Percentiles rank a stretch among this genome's conserved stretches.
Conservation (phyloP, 2,888 invertebrate species). For the Nymphalis c-album region DNA sequence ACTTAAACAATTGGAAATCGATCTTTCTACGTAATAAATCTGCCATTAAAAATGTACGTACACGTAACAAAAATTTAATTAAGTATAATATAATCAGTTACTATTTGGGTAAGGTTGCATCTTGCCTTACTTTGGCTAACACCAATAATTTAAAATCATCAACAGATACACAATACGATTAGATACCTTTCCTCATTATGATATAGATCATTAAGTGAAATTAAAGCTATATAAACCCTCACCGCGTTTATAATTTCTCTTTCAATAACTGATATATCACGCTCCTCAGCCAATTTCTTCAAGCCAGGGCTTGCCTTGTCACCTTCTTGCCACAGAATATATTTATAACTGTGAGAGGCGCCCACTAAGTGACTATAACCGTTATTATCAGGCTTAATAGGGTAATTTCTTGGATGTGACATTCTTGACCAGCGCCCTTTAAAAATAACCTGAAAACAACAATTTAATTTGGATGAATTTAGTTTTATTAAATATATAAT, state of each 20-base stretch:
- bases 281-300: constrained; percentile 55
- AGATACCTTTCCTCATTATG: too few relatives aligned
- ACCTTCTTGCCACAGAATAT: constrained; percentile 60
- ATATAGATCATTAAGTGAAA: background rate
- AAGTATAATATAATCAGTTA: too few relatives aligned
- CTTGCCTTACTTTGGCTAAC: too few relatives aligned
- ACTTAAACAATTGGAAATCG: too few relatives aligned
- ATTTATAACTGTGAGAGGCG: constrained; percentile 62
- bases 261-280: constrained; percentile 54
- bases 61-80: too few relatives aligned
- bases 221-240: constrained; percentile 36
- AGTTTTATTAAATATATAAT: background rate
- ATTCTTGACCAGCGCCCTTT: constrained; percentile 69
- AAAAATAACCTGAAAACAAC: constrained; percentile 59
- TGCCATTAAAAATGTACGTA: too few relatives aligned
- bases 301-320: constrained; percentile 55
- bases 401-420: constrained; percentile 66
- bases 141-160: too few relatives aligned
- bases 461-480: background rate
- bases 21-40: too few relatives aligned
- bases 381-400: constrained; percentile 67
- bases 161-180: too few relatives aligned
- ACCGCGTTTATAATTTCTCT: constrained; percentile 61
- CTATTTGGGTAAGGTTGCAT: too few relatives aligned
- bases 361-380: constrained; percentile 72